Base-by-base conservation (phyloP, 1,140 invertebrate species). In the Orussus abietinus region DNA sequence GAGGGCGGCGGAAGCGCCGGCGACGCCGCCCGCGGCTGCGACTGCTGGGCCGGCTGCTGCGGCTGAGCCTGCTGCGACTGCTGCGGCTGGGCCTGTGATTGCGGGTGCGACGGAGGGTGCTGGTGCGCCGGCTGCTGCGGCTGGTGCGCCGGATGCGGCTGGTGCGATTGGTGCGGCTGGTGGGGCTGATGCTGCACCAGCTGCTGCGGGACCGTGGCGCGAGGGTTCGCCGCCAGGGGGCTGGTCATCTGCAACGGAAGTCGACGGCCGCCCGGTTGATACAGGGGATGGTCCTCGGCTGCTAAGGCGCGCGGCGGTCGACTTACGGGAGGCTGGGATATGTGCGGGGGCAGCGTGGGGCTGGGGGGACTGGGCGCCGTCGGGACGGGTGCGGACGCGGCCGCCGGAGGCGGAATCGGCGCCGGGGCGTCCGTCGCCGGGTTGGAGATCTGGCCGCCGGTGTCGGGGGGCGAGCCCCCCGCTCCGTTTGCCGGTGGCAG, bases 1-100 rank as follows among this genome's bases (percentile, higher is more conserved):
- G 73, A 69, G 61, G 76, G 69, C 75, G 75, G 64, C 65, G 77
- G 66, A 53, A 74, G 69, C 61, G 71, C 61, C 59, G 62, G 61
- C 52, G 61, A 64, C 52, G 47, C 66, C 46, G 57, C 62, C 34
- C 57, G 69, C 63, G 11, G 68, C 66, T 10, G 69, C 61, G 5
- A 64, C 63, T 11, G 75, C 70, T 9, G 69, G 63, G 13, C 71
- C 48, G 14, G 55, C 37, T 10, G 55, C 47, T 37, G 57, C 43
- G 33, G 65, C 47, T 6, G 56, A 17, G 10, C 15, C 20, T 38
- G 51, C 36, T 33, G 45, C 26, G 17, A 37, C 30, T 38, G 40
- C 11, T 32, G 40, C 31, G 19, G 46, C 28, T 12, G 45, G 36
- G 38, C 38, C 22, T 28, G 49, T 28, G 14, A 42, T 29, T 32